Conservation (phyloP, 2,888 invertebrate genomes). For the Villa cingulata region DNA sequence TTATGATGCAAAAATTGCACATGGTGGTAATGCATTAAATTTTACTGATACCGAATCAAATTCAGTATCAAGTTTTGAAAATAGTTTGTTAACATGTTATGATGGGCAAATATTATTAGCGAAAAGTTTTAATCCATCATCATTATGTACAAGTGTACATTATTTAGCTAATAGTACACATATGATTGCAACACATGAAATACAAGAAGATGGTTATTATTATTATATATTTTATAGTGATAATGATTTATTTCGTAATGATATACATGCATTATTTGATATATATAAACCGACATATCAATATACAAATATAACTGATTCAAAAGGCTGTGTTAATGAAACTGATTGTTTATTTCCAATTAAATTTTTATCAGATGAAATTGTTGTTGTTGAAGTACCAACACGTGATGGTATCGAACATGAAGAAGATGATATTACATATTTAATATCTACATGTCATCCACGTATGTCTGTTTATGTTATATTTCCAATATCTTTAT, state of each 20-base stretch:
- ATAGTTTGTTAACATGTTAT: conserved; percentile 59
- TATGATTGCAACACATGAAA: conserved; percentile 55
- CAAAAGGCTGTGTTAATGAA: conserved; percentile 58
- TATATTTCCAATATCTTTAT: conserved; percentile 62
- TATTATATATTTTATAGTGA: conserved; percentile 84
- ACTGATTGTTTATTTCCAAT: conserved; percentile 65
- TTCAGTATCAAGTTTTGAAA: conserved; percentile 74
- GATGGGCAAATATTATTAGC: conserved; percentile 60
- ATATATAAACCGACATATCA: conserved; percentile 74
- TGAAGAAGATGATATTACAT: conserved; percentile 56
- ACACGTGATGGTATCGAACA: conserved; percentile 67
- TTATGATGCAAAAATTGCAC: conserved; percentile 59
- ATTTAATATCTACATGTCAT: conserved; percentile 62
- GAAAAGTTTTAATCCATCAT: conserved; percentile 54
- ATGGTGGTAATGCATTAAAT: conserved; percentile 58
- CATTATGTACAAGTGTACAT: conserved; percentile 51
- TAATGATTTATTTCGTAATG: conserved; percentile 64
- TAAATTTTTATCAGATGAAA: conserved; percentile 57
- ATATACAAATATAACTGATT: conserved; percentile 43
- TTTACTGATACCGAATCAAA: conserved; percentile 44
- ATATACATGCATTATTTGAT: conserved; percentile 71
- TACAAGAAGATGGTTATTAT: conserved; percentile 66
- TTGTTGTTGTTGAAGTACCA: conserved; percentile 73
- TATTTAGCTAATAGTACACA: conserved; percentile 52
- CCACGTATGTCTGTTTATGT: conserved; percentile 67